Percentiles rank a stretch among this genome's conserved stretches.
Evolutionary conservation across 35 echinoderm and acorn worm species (phyloP).

Genomic region (Diadema setosum): DNA sequence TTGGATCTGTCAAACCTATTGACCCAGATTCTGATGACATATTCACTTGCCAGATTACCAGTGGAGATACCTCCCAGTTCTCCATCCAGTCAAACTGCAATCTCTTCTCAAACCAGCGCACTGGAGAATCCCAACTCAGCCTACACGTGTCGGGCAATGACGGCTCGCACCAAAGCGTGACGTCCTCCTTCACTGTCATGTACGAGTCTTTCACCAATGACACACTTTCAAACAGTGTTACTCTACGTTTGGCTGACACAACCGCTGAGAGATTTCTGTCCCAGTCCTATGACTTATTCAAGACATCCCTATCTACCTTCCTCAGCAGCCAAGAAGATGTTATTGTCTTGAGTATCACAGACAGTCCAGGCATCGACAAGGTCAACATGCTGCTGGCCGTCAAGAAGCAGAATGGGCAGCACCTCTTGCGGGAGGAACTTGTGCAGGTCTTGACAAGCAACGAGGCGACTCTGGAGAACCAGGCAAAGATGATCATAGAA

Average conservation of each 20-base stretch:
- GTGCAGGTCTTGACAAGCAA: conserved; percentile 44
- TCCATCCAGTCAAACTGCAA: conserved; percentile 65
- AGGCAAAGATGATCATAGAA: conserved; percentile 58
- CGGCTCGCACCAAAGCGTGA: conserved; percentile 59
- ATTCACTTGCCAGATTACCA: conserved; percentile 69
- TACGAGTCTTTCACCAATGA: conserved; percentile 70
- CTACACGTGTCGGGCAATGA: conserved; percentile 72
- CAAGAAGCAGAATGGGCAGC: conserved; percentile 34
- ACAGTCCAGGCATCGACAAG: conserved; percentile 9
- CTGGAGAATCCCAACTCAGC: conserved; percentile 35
- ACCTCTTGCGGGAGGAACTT: conserved; percentile 51
- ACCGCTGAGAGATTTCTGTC: conserved; percentile 54
- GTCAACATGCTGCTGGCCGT: conserved; percentile 76
- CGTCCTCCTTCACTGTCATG: conserved; percentile 56
- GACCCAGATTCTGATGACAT: conserved; percentile 75
- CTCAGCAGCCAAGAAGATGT: conserved; percentile 58
- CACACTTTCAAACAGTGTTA: conserved; percentile 71
- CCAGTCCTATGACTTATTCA: conserved; percentile 56
- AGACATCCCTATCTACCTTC: conserved; percentile 51
- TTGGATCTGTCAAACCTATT: conserved; percentile 71
- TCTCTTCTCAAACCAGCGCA: conserved; percentile 49
- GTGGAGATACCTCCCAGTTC: conserved; percentile 57
- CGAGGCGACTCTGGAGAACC: conserved; percentile 59
- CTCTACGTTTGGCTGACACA: conserved; percentile 39
- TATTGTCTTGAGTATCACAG: conserved; percentile 66